Conservation (phyloP, 2,888 invertebrate species). For the Dynastes maya region DNA sequence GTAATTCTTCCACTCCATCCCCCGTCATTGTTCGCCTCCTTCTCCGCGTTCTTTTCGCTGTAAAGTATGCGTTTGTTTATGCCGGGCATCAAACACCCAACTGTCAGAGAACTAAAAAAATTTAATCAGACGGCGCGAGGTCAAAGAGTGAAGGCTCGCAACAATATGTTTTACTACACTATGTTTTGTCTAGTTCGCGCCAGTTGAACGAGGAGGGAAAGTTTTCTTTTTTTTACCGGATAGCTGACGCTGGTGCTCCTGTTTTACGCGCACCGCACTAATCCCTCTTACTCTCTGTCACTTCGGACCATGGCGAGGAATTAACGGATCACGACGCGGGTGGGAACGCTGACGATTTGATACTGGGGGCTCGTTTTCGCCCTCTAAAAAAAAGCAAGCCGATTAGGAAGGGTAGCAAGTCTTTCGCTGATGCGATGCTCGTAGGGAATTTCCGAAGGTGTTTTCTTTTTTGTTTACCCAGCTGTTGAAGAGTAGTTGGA, state of each 20-base stretch:
- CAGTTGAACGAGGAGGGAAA: conserved; percentile 30
- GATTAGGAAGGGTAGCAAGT: not conserved
- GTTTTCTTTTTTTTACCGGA: conserved; percentile 36
- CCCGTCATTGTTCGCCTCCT: not conserved
- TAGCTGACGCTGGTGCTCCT: conserved; percentile 1
- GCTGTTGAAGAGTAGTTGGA: no score
- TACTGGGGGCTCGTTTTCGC: not conserved
- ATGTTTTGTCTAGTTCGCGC: not conserved
- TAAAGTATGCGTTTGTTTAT: conserved; percentile 63
- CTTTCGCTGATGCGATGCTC: no score
- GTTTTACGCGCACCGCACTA: conserved; percentile 7
- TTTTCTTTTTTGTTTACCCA: no score
- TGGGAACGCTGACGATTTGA: conserved; percentile 10
- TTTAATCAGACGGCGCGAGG: conserved; percentile 65
- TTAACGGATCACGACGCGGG: conserved; percentile 21
- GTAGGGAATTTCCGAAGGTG: no score
- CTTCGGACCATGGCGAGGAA: conserved; percentile 25
- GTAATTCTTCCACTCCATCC: not conserved
- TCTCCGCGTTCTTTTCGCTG: conserved; percentile 7
- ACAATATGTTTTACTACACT: conserved; percentile 34
- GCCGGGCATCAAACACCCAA: conserved; percentile 67
- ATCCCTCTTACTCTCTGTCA: conserved; percentile 42
- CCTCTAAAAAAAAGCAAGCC: not conserved
- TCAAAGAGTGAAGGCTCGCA: conserved; percentile 17
- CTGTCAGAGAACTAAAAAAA: conserved; percentile 65